Evolutionary conservation across 2,797 vertebrate genomes (phyloP), one percentile per base, ranked within the genome.

Genomic region (Ptychobarbus kaznakovi): DNA sequence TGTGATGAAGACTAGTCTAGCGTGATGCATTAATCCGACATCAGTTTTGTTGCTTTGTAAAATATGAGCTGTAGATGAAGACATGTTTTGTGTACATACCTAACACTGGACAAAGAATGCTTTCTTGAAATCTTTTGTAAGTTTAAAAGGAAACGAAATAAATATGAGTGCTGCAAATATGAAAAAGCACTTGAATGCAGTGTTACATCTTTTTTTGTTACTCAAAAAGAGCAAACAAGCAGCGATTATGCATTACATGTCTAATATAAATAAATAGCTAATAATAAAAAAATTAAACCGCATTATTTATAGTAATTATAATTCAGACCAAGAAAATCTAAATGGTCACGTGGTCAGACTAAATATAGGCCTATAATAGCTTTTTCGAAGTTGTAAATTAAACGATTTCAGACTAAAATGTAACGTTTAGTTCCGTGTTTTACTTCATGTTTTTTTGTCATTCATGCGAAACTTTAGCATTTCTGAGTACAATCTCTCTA

Each of bases 161-260:
- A 87, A 66, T 40, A 84, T 66, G 72, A 61, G 87, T 89, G 90
- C 89, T 90, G 84, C 70, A 84, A 75, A 87, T 84, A 49, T 88
- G 16, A 87, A 88, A 90, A 93, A 90, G 53, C 81, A 80, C 81
- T 44, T 84, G 87, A 90, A 66, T 35, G 8, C 28, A 88, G 87
- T 80, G 91, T 89, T 82, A 80, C 75, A 83, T 72, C 46, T 83
- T 86, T 76, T 44, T 91, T 63, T 53, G 49, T 38, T 35, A 13
- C 20, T n/a, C 11, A 4, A 53, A 16, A 25, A 63, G 22, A 25
- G 73, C 46, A 75, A 53, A 51, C 2, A 10, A 16, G n/a, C 44
- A 18, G 20, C 18, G 9, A 69, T 69, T 66, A 16, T 18, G 28
- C 28, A 16, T 66, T 18, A 35, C 18, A 35, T 6, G 15, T n/a